Base-by-base conservation (phyloP, 2,113 vertebrate genomes). In the Zosterops pallidus region DNA sequence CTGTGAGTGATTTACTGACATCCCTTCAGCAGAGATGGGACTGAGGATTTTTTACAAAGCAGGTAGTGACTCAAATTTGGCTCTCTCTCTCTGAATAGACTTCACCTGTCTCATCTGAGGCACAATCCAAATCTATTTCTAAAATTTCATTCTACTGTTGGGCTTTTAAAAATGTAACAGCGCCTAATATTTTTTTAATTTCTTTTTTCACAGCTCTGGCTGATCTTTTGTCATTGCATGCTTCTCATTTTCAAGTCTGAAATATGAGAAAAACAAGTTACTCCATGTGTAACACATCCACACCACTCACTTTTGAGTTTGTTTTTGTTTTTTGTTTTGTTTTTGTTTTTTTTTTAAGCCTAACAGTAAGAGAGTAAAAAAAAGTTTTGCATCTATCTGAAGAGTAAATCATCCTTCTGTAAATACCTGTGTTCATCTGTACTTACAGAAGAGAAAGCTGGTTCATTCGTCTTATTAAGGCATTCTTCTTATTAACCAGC, bases 401-500 rank as follows among this genome's bases (percentile, higher is more conserved):
- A 23, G 26, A 44, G 28, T n/a, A 71, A 83, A 88, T n/a, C 9
- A 78, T 8, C 42, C 26, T 65, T 89, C 70, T 28, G 59, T 68
- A 96, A 97, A 93, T 29, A 82, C 31, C 2, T 5, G 33, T 11
- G 55, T 19, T 72, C 67, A 62, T 57, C 57, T 29, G 20, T 97
- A 99, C 99, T 97, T 98, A 99, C 99, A 99, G 98, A 83, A 99
- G 98, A 72, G 99, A 99, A 86, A 99, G 99, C 97, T 99, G 99
- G 98, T 99, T 99, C 99, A 99, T 99, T 95, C 99, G 97, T 86
- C 99, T 97, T 97, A 99, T 99, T 94, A 99, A 98, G 63, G 99
- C 99, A 79, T 99, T 99, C 98, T 99, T 99, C 98, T 99, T 99
- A 96, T 99, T 99, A 94, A 99, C 99, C 97, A 99, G 96, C 98